These are phyloP conservation scores for Cyanoderma ruficeps DNA, from an alignment of 2,113 vertebrate genomes.

Conservation along the genomic window DNA sequence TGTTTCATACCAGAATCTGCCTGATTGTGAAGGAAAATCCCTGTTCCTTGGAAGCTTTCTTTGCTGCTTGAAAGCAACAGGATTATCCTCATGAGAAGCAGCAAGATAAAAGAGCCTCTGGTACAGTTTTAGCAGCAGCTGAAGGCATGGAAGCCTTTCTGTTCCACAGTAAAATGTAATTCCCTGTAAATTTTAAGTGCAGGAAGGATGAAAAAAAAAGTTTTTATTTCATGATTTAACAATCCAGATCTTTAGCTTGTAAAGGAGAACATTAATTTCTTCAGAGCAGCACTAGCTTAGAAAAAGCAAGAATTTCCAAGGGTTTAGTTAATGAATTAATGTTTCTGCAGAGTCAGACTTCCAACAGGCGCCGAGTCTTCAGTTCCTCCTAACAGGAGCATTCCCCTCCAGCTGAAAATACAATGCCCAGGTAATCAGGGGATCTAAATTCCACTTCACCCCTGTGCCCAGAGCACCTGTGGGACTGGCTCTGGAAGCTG, in stretches of 20 bases:
- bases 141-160: not conserved
- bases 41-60: not conserved
- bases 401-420: not conserved
- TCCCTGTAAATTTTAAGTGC: not conserved
- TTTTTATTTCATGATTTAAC: not conserved
- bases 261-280: not conserved
- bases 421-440: not conserved
- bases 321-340: not conserved
- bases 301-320: not conserved
- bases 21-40: not conserved
- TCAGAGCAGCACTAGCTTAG: not conserved
- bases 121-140: not conserved
- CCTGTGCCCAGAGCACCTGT: not conserved
- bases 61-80: not conserved
- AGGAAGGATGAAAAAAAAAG: not conserved
- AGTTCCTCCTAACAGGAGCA: not conserved
- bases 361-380: not conserved
- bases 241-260: not conserved
- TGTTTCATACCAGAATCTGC: not conserved
- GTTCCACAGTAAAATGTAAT: not conserved
- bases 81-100: not conserved
- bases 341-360: not conserved
- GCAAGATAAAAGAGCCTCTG: not conserved
- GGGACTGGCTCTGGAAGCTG: not conserved
- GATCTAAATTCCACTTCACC: not conserved